Base-by-base conservation (phyloP, 1,140 invertebrate species). In the Trialeurodes vaporariorum region DNA sequence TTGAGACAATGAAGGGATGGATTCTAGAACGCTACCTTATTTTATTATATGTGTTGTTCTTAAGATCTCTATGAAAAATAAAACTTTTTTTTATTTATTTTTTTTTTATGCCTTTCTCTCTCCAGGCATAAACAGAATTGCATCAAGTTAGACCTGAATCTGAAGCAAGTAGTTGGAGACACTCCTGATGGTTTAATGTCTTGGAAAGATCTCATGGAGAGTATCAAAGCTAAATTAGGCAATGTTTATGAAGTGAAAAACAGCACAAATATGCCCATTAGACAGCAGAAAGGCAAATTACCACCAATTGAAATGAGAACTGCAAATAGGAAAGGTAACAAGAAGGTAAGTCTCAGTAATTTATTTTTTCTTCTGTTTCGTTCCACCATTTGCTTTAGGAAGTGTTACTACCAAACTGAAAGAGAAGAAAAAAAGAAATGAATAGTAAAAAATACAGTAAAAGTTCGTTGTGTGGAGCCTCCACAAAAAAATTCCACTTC, bases 291-390 rank as follows among this genome's bases (percentile, higher is more conserved):
- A 73, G 87, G 87, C 59, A 88, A 91, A 77, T 78, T 94, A 68
- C 85, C 90, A 40, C 86, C 88, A 21, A 89, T 95, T 68, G 86
- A 86, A 71, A 87, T 96, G 77, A 84, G 84, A 13, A 85, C 94
- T 2, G 85, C 84, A 21, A 87, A 85, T n/a, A 79, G 93, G 65
- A 84, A 85, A 25, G 87, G 88, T n/a, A 92, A 92, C 75, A 96
- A 96, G 77, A 95, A 94, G 82, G 91, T 93, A 71, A 67, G 34
- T 63, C 65, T 65, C 25, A 61, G 66, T 23, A 22, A 63, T 63
- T 58, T n/a, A 65, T 27, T 67, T 67, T n/a, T 67, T 40, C n/a
- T 63, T 59, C 27, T 62, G 22, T 17, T n/a, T 61, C 5, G 2
- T 5, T 61, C n/a, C 5, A 11, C 22, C 22, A 61, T 25, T 61